Conservation (phyloP, 2,113 vertebrate species). For the Elanoides forficatus region DNA sequence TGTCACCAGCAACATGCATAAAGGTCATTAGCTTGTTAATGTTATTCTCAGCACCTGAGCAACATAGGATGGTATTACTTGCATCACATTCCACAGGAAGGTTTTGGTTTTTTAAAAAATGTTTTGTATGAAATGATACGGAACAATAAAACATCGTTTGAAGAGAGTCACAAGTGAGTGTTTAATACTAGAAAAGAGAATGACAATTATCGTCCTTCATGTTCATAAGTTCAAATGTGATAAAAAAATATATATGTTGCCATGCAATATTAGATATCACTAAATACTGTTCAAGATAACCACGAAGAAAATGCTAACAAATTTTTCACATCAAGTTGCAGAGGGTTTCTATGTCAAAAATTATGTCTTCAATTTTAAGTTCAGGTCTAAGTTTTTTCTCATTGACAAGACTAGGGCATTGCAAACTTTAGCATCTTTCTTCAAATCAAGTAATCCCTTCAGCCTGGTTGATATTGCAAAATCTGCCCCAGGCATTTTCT, state of each 20-base stretch:
- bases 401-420: not conserved
- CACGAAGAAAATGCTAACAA: not conserved
- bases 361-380: not conserved
- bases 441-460: constrained; percentile 33
- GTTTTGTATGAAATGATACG: not conserved
- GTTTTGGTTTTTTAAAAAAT: not conserved
- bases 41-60: not conserved
- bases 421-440: constrained; percentile 13
- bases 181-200: not conserved
- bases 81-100: not conserved
- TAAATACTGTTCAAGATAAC: not conserved
- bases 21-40: not conserved
- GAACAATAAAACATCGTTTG: not conserved
- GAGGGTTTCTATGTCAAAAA: not conserved
- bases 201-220: not conserved
- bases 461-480: not conserved
- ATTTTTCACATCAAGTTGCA: not conserved
- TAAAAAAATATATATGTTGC: not conserved
- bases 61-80: not conserved
- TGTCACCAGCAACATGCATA: not conserved
- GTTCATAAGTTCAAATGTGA: not conserved
- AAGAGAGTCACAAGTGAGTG: not conserved
- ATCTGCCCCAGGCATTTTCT: constrained; percentile 11
- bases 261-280: not conserved
- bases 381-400: not conserved